phyloP scores from a whole-genome alignment of 2,888 invertebrate species.

The Dryomyza anilis region DNA sequence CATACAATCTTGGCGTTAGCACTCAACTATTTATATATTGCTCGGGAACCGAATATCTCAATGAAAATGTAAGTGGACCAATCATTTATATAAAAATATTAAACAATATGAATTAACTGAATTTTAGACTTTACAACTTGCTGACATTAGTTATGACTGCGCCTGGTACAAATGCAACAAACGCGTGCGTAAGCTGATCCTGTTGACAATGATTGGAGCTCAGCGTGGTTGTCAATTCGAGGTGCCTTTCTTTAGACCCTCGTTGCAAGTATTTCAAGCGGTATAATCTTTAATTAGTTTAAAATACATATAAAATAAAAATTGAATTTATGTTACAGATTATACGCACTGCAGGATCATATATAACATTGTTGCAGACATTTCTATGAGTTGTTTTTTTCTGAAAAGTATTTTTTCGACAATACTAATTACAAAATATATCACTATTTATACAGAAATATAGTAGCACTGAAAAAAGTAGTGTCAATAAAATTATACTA shows the following conservation, averaged over 20 bases:
- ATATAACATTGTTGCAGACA: slow-evolving; percentile 14
- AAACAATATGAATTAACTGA: background rate
- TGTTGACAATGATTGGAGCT: background rate
- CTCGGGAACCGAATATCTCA: slow-evolving; percentile 8
- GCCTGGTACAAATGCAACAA: slow-evolving; percentile 12
- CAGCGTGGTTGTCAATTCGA: slow-evolving; percentile 5
- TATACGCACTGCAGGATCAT: slow-evolving; percentile 14
- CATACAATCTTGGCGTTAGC: background rate
- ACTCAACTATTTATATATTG: slow-evolving; percentile 8
- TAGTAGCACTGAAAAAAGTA: too few species aligned
- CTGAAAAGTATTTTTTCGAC: too few species aligned
- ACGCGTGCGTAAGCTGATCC: slow-evolving; percentile 3
- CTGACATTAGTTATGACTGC: slow-evolving; percentile 3
- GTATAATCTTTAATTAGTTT: background rate
- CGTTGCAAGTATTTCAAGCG: slow-evolving; percentile 12
- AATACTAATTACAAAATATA: too few species aligned
- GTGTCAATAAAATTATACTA: too few species aligned
- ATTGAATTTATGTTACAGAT: background rate
- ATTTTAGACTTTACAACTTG: background rate
- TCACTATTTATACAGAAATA: too few species aligned
- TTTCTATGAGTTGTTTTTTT: slow-evolving; percentile 39
- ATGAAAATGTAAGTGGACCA: slow-evolving; percentile 8
- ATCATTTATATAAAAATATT: background rate
- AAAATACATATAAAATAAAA: background rate
- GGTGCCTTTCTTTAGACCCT: slow-evolving; percentile 9